Conservation (phyloP, 2,113 vertebrate species). For the Mobula hypostoma region DNA sequence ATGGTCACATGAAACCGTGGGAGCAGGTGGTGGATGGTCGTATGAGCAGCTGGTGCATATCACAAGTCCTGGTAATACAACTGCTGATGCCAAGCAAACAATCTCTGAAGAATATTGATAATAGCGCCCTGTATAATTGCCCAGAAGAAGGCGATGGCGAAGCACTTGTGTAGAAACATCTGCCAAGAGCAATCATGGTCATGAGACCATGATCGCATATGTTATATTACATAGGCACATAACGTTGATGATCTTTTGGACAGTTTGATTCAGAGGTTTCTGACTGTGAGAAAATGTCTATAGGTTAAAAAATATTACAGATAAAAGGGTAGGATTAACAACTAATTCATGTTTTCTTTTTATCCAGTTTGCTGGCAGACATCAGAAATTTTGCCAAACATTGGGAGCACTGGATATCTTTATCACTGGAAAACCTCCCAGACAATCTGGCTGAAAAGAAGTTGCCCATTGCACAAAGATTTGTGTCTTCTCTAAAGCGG, state of each 20-base stretch:
- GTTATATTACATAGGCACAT: no score
- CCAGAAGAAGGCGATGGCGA: no score
- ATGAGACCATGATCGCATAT: no score
- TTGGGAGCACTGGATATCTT: conserved; percentile 93
- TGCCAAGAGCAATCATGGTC: no score
- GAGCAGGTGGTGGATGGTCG: no score
- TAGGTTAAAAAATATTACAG: neutral
- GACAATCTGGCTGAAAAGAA: conserved; percentile 82
- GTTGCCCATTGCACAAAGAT: conserved; percentile 81
- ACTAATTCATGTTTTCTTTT: conserved; percentile 7
- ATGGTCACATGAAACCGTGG: no score
- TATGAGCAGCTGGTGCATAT: no score
- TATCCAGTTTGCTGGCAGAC: conserved; percentile 78
- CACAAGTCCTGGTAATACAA: no score
- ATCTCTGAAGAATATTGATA: no score
- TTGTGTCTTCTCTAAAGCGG: conserved; percentile 88
- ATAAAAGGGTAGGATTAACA: neutral
- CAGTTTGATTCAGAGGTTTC: neutral
- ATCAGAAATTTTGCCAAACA: conserved; percentile 96
- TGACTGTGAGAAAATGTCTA: neutral
- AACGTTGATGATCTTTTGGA: neutral
- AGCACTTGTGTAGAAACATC: no score
- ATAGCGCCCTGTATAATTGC: no score
- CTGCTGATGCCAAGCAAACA: no score
- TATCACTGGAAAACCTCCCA: conserved; percentile 90